These are phyloP conservation scores for Choristoneura rosaceana DNA, from an alignment of 2,888 invertebrate genomes.

Conservation along the genomic window DNA sequence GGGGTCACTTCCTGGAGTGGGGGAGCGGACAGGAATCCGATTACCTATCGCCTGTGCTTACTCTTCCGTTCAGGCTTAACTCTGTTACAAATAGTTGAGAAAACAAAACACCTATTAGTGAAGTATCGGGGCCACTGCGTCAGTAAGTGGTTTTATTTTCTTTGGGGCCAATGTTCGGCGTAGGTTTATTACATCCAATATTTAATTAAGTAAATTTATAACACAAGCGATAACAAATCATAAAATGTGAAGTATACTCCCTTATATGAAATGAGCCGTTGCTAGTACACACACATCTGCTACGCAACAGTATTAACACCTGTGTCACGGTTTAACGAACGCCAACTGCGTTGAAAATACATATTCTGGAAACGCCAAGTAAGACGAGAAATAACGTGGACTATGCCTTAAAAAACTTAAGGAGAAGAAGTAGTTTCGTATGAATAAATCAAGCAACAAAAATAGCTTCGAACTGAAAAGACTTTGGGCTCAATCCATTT, in stretches of 20 bases:
- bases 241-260: neutral
- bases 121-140: neutral
- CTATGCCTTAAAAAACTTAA: neutral
- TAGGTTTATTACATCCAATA: neutral
- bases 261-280: constrained; percentile 19
- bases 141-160: neutral
- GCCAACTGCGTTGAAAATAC: neutral
- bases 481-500: neutral
- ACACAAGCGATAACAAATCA: neutral
- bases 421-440: neutral
- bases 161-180: neutral
- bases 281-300: constrained; percentile 22
- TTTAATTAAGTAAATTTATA: constrained; percentile 3
- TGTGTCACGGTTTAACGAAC: constrained; percentile 29
- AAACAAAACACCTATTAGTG: constrained; percentile 32
- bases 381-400: neutral
- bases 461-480: neutral
- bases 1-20: constrained; percentile 72
- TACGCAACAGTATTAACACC: constrained; percentile 28
- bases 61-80: constrained; percentile 51
- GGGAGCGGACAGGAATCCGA: constrained; percentile 67
- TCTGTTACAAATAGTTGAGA: constrained; percentile 33
- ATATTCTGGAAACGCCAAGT: neutral
- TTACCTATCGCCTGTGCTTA: constrained; percentile 70
- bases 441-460: neutral